Percentiles rank a stretch among this genome's conserved stretches.
Evolutionary conservation across 2,888 invertebrate genomes (phyloP).

Genomic region (Octodonta nipae): DNA sequence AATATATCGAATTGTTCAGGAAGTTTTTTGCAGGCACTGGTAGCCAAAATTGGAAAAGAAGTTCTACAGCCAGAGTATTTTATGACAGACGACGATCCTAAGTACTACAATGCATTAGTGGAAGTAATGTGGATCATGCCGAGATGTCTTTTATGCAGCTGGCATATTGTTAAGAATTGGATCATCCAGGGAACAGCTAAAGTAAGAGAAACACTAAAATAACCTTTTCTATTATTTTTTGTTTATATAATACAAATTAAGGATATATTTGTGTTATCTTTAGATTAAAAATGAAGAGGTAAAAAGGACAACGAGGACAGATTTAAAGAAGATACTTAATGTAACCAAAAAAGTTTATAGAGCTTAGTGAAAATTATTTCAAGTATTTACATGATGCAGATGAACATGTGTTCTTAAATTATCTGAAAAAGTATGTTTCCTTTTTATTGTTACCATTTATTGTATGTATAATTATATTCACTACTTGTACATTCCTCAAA

Average conservation of each 20-base stretch:
- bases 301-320: conserved; percentile 10
- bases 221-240: not conserved
- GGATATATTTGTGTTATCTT: conserved; percentile 1
- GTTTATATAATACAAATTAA: conserved; percentile 1
- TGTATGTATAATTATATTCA: conserved; percentile 1
- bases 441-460: not conserved
- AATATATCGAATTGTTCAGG: conserved; percentile 12
- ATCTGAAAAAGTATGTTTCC: not conserved
- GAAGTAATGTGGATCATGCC: conserved; percentile 7
- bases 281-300: conserved; percentile 7
- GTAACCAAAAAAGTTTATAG: conserved; percentile 10
- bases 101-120: conserved; percentile 12
- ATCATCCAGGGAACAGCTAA: conserved; percentile 12
- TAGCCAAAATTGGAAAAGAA: conserved; percentile 6
- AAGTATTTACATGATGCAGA: not conserved
- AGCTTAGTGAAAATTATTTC: conserved; percentile 7
- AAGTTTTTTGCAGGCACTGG: conserved; percentile 14
- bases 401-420: conserved; percentile 2
- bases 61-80: conserved; percentile 9
- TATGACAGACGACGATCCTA: conserved; percentile 14
- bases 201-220: conserved; percentile 5
- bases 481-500: conserved; percentile 1
- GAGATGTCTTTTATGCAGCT: conserved; percentile 7
- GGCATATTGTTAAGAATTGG: conserved; percentile 15
- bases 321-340: conserved; percentile 11